Evolutionary conservation across 2,113 vertebrate genomes (phyloP).

Genomic region (Rousettus leschenaultii): DNA sequence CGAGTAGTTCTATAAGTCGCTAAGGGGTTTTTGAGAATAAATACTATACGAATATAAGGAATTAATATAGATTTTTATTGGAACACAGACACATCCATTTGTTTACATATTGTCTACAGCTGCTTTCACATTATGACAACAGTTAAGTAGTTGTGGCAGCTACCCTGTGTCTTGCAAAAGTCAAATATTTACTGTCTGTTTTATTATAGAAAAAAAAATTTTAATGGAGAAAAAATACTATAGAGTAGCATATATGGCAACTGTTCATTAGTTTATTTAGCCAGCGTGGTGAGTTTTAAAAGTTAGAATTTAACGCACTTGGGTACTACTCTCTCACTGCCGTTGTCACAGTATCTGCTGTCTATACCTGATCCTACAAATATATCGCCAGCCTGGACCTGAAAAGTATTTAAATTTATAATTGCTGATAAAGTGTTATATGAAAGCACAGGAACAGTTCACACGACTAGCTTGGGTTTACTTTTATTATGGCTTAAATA

Average conservation of each 20-base stretch:
- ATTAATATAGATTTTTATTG: not conserved
- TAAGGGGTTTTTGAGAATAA: not conserved
- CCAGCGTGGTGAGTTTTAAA: not conserved
- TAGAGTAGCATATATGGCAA: not conserved
- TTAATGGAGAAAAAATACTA: not conserved
- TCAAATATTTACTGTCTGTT: not conserved
- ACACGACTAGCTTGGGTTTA: not conserved
- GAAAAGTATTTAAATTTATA: not conserved
- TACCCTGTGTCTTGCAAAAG: not conserved
- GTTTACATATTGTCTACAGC: not conserved
- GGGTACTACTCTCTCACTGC: not conserved
- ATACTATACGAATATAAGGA: not conserved
- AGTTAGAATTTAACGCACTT: not conserved
- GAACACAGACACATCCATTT: not conserved
- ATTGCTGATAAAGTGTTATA: not conserved
- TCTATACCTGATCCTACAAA: not conserved
- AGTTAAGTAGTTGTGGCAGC: not conserved
- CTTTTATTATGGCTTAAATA: not conserved
- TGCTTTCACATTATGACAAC: not conserved
- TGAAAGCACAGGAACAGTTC: not conserved
- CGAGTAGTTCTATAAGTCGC: conserved; percentile 16
- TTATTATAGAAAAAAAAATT: not conserved
- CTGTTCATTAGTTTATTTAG: not conserved
- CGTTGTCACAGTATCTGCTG: not conserved
- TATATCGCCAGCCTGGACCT: not conserved